Conservation (phyloP, 2,113 vertebrate genomes). For the Oreochromis niloticus region DNA sequence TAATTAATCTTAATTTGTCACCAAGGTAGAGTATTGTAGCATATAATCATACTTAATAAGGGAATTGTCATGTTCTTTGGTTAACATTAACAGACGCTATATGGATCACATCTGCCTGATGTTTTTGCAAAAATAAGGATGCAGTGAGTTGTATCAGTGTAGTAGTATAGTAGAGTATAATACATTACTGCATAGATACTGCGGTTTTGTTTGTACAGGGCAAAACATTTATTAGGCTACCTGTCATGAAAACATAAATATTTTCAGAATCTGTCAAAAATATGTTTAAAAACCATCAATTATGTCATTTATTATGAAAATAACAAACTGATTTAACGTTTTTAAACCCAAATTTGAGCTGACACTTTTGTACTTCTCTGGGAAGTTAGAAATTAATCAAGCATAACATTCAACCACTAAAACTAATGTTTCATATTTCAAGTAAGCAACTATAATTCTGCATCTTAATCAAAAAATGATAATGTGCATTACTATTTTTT, state of each 20-base stretch:
- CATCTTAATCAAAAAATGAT: neutral
- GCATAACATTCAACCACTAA: neutral
- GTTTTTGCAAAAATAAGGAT: neutral
- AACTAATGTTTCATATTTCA: rapidly evolving
- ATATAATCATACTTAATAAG: neutral
- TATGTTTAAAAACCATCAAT: neutral
- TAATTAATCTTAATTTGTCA: conserved; percentile 12
- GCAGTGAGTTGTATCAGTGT: neutral
- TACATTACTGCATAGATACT: neutral
- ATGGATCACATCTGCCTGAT: neutral
- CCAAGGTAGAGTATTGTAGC: neutral
- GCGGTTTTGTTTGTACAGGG: neutral
- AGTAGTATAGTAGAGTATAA: neutral
- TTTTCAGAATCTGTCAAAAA: neutral
- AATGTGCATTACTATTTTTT: neutral
- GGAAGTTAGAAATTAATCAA: neutral
- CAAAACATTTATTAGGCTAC: neutral
- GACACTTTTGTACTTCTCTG: rapidly evolving
- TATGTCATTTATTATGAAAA: neutral
- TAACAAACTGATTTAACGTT: neutral
- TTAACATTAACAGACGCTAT: neutral
- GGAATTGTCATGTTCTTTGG: neutral
- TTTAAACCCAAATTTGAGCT: neutral
- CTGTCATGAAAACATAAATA: neutral
- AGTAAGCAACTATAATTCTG: neutral